Evolutionary conservation across 2,888 invertebrate genomes (phyloP).

Genomic region (Andrena hattorfiana): DNA sequence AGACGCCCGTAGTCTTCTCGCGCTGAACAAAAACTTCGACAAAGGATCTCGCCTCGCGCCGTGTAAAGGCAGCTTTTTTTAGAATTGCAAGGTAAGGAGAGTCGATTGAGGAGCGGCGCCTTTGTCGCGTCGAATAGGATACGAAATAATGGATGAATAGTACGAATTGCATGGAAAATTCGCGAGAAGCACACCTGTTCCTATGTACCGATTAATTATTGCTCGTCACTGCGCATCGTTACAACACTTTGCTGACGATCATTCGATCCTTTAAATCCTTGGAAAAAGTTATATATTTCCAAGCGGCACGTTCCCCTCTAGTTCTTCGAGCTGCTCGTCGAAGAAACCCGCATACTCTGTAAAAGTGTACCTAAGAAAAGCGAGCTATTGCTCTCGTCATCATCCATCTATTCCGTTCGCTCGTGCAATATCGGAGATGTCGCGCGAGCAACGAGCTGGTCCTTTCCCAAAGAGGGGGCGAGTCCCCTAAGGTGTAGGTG

Average conservation of each 20-base stretch:
- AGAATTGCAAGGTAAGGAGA: neutral
- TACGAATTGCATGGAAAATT: neutral
- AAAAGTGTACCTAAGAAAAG: neutral
- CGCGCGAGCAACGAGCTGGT: neutral
- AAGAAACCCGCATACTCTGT: too few relatives aligned
- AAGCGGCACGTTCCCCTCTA: too few relatives aligned
- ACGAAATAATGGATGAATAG: neutral
- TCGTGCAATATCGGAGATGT: too few relatives aligned
- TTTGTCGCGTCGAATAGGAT: neutral
- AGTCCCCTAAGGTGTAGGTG: slow-evolving; percentile 11
- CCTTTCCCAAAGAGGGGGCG: slow-evolving; percentile 7
- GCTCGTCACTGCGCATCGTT: too few relatives aligned
- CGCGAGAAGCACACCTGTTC: neutral
- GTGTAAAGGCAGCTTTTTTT: neutral
- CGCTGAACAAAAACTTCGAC: slow-evolving; percentile 29
- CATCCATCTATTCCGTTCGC: neutral
- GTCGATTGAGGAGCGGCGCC: neutral
- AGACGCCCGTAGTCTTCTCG: slow-evolving; percentile 2
- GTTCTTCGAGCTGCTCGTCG: too few relatives aligned
- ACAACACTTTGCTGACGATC: too few relatives aligned
- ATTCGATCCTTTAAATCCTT: too few relatives aligned
- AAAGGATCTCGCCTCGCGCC: slow-evolving; percentile 1
- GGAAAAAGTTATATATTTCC: too few relatives aligned
- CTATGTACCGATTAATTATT: too few relatives aligned
- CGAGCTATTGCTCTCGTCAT: slow-evolving; percentile 3